These are phyloP conservation scores for Plectus sambesii DNA, from an alignment of 1,140 invertebrate genomes.

Conservation along the genomic window DNA sequence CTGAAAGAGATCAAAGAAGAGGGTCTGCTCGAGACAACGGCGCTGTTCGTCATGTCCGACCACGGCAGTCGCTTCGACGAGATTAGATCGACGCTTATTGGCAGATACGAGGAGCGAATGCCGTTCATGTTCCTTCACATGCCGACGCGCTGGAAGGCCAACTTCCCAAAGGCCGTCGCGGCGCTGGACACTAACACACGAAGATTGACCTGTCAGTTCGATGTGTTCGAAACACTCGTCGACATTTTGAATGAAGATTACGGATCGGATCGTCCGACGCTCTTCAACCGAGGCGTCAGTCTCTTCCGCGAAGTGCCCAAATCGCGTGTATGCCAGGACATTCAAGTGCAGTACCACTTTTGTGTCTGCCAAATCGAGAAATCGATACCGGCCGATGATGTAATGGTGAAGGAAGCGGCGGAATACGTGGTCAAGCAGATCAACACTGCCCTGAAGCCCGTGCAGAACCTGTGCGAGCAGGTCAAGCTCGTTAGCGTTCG, in stretches of 20 bases:
- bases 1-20: constrained; percentile 24
- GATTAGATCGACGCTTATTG: constrained; percentile 62
- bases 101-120: constrained; percentile 72
- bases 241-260: constrained; percentile 32
- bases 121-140: constrained; percentile 67
- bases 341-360: constrained; percentile 45
- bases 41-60: constrained; percentile 70
- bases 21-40: constrained; percentile 48
- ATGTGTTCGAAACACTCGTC: constrained; percentile 20
- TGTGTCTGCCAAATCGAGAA: constrained; percentile 42
- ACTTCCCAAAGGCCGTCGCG: constrained; percentile 55
- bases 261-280: constrained; percentile 5
- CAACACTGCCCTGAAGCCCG: constrained; percentile 39
- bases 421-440: constrained; percentile 53
- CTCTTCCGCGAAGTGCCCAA: constrained; percentile 41
- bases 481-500: constrained; percentile 54
- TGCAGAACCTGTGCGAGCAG: constrained; percentile 54
- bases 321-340: constrained; percentile 43
- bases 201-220: constrained; percentile 29
- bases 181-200: constrained; percentile 59
- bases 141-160: constrained; percentile 59
- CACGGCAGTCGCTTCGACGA: constrained; percentile 75
- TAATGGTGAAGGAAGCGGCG: constrained; percentile 18
- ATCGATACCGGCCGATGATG: constrained; percentile 9
- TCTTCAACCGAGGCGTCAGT: constrained; percentile 36